Evolutionary conservation across 2,113 vertebrate genomes (phyloP), one percentile per base, ranked within the genome.

Genomic region (Ophiodon elongatus): DNA sequence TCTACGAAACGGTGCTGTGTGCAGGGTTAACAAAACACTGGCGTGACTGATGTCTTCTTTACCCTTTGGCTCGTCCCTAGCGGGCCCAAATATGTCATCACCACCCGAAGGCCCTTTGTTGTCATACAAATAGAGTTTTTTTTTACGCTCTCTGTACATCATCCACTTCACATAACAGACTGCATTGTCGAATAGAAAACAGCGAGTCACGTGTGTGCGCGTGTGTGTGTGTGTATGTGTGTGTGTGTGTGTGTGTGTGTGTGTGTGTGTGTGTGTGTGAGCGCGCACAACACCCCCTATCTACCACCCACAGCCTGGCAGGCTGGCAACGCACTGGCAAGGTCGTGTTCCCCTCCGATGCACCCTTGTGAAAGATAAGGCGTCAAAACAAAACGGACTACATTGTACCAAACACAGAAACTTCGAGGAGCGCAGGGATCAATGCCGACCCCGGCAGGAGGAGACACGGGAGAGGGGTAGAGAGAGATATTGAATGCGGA

Each of bases 281-380:
- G 19, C 23, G 17, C 8, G 6, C 35, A 78, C 27, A 85, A 71
- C 68, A 63, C 39, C 57, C 79, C 74, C 73, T 91, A 90, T 87
- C 88, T 79, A 56, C 85, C 82, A 83, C 84, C 73, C 72, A 81
- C 83, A 84, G 75, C 67, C 69, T 80, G 43, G 77, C 75, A 82
- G 27, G 56, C 59, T 74, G 76, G 85, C 52, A 82, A 76, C 35
- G n/a, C 77, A 64, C 56, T 50, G 80, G 82, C 85, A 83, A 85
- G 85, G 89, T 83, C 43, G 45, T 29, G 77, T 84, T 89, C 81
- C 60, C 82, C 78, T 90, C 76, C 25, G 4, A 60, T 79, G 73
- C 87, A 52, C 80, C 82, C 69, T 65, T 25, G 33, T 82, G 71
- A 84, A 76, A 90, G 85, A 89, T 90, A 89, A 83, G 76, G 69